A percentile compares a stretch with the other conserved stretches of the same genome.
These are phyloP conservation scores for Cistogaster globosa DNA, from an alignment of 2,888 invertebrate genomes.

Conservation along the genomic window DNA sequence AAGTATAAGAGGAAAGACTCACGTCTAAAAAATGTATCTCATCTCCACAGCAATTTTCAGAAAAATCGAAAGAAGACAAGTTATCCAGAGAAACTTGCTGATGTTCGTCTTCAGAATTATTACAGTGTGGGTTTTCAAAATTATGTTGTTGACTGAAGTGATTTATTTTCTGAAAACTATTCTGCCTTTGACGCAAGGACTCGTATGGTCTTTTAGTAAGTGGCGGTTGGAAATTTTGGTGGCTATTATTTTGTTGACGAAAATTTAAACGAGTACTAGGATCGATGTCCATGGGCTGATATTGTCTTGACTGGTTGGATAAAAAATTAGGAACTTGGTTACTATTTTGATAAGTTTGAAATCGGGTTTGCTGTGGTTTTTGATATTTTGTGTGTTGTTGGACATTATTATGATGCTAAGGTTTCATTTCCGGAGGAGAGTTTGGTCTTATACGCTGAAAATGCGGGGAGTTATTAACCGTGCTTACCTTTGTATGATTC, in stretches of 20 bases:
- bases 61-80: background rate
- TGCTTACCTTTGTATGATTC: constrained; percentile 20
- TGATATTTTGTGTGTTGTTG: background rate
- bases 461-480: constrained; percentile 27
- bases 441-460: background rate
- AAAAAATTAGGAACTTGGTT: background rate
- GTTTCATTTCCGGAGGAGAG: background rate
- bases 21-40: constrained; percentile 24
- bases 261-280: constrained; percentile 23
- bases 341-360: background rate
- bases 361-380: background rate
- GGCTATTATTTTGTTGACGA: background rate
- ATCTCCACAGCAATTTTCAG: background rate
- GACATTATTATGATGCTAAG: background rate
- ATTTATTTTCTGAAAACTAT: constrained; percentile 12
- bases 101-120: background rate
- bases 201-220: background rate
- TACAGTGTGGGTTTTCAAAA: background rate
- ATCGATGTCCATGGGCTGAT: constrained; percentile 38
- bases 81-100: background rate
- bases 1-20: constrained; percentile 54
- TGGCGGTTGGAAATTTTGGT: constrained; percentile 11
- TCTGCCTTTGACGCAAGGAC: background rate
- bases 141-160: constrained; percentile 9
- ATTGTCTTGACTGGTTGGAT: constrained; percentile 1